Evolutionary conservation across 2,888 invertebrate genomes (phyloP).

Genomic region (Rotaria sp.): DNA sequence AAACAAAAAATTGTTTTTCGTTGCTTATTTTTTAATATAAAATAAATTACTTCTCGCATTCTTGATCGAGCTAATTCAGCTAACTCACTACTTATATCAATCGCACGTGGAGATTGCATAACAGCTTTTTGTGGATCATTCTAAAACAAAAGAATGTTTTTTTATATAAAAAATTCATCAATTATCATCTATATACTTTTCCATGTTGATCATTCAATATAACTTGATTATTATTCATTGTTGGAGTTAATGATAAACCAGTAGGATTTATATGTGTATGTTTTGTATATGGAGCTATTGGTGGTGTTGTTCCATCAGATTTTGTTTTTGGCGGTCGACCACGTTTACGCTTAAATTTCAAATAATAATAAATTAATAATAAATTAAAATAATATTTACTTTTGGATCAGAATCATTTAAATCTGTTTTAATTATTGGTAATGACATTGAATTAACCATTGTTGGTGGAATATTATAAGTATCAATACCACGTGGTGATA

Average conservation of each 20-base stretch:
- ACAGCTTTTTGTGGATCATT: neutral
- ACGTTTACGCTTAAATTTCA: neutral
- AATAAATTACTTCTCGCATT: constrained; percentile 5
- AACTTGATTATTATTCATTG: constrained; percentile 17
- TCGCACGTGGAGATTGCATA: neutral
- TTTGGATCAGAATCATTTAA: neutral
- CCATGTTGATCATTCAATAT: neutral
- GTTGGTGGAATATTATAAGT: neutral
- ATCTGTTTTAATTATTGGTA: constrained; percentile 7
- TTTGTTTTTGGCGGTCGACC: constrained; percentile 22
- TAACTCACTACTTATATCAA: constrained; percentile 15
- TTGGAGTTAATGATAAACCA: neutral
- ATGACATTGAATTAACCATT: neutral
- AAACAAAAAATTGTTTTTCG: neutral
- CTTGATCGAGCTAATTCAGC: neutral
- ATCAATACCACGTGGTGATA: neutral
- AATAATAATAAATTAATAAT: neutral
- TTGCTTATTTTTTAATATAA: neutral
- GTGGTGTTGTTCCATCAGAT: neutral
- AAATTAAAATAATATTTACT: neutral
- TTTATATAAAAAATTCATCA: neutral
- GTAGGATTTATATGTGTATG: neutral
- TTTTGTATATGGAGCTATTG: neutral
- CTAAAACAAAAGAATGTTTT: neutral
- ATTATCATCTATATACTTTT: neutral